Conservation (phyloP, 1,140 invertebrate genomes). For the Gonioctena quinquepunctata region DNA sequence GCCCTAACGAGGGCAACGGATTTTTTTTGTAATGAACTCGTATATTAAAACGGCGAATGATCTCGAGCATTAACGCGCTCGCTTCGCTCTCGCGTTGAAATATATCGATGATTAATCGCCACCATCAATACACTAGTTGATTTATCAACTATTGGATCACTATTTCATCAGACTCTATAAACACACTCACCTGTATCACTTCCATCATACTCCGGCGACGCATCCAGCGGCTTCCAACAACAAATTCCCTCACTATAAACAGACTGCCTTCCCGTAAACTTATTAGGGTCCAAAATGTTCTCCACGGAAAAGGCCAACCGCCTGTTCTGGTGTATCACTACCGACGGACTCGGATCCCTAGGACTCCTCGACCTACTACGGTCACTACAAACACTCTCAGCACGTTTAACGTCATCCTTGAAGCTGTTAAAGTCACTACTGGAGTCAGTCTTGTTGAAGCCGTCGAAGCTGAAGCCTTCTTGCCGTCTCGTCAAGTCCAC, state of each 20-base stretch:
- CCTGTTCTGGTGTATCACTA: constrained; percentile 52
- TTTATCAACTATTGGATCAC: too few species aligned
- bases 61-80: too few species aligned
- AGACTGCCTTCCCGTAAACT: constrained; percentile 77
- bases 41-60: too few species aligned
- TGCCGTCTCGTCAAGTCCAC: constrained; percentile 56
- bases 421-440: constrained; percentile 44
- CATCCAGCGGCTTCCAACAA: constrained; percentile 65
- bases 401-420: constrained; percentile 44
- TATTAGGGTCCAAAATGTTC: constrained; percentile 88
- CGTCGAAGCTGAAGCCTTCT: constrained; percentile 42
- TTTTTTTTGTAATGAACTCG: too few species aligned
- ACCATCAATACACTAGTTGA: too few species aligned
- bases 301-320: constrained; percentile 85
- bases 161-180: too few species aligned
- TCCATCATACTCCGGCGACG: constrained; percentile 57
- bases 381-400: constrained; percentile 58
- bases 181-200: constrained; percentile 67
- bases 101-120: too few species aligned
- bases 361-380: constrained; percentile 54
- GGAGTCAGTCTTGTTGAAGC: constrained; percentile 34
- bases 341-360: constrained; percentile 52
- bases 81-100: too few species aligned
- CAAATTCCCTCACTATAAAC: constrained; percentile 56
- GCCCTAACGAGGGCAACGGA: too few species aligned